These are phyloP conservation scores for Cyprinodon tularosa DNA, from an alignment of 2,113 vertebrate species.

Conservation along the genomic window DNA sequence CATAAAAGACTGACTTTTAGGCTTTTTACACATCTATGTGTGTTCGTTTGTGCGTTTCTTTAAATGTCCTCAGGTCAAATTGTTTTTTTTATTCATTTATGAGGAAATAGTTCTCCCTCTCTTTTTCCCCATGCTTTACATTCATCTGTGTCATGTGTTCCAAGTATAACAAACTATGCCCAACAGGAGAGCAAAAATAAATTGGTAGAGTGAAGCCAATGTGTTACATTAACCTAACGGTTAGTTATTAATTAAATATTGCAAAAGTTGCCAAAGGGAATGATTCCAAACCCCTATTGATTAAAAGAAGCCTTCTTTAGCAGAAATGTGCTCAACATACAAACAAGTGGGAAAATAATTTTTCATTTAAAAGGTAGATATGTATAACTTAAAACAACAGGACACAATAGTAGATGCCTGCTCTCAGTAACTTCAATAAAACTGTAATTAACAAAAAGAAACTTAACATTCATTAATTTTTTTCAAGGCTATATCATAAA, in stretches of 20 bases:
- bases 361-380: not conserved
- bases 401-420: not conserved
- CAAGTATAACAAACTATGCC: conserved; percentile 62
- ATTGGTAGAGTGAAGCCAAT: conserved; percentile 39
- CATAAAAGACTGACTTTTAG: not conserved
- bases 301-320: conserved; percentile 31
- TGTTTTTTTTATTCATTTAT: not conserved
- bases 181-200: conserved; percentile 49
- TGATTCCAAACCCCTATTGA: conserved; percentile 30
- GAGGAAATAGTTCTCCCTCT: conserved; percentile 9
- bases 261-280: conserved; percentile 47
- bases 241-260: conserved; percentile 57
- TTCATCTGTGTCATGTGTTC: conserved; percentile 56
- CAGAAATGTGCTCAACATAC: conserved; percentile 3
- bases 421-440: not conserved
- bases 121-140: conserved; percentile 36
- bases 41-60: not conserved
- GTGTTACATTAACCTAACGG: conserved; percentile 52
- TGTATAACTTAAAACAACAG: not conserved
- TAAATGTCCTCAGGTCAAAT: not conserved
- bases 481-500: not conserved
- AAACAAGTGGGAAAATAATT: not conserved
- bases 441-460: not conserved
- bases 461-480: not conserved
- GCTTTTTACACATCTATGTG: not conserved